phyloP scores from a whole-genome alignment of 2,888 invertebrate genomes.

The Miltochrista miniata region DNA sequence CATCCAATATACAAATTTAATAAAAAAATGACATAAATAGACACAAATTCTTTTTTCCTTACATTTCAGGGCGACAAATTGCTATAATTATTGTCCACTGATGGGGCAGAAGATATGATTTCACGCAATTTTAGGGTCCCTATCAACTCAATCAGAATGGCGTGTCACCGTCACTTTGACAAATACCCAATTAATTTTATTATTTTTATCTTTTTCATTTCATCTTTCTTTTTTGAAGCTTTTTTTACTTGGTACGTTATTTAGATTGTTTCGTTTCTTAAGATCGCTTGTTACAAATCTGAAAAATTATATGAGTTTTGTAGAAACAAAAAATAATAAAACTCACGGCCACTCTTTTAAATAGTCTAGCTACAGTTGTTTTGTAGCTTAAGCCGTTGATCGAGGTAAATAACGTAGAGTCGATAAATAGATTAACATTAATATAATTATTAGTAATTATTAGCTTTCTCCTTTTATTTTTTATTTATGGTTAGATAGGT shows the following conservation, averaged over 20 bases:
- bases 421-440: too few species aligned
- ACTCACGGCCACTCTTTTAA: too few species aligned
- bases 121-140: constrained; percentile 57
- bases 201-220: constrained; percentile 42
- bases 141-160: constrained; percentile 57
- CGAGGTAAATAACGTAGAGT: too few species aligned
- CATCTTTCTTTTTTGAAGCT: constrained; percentile 27
- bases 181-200: constrained; percentile 64
- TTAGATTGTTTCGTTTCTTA: background rate
- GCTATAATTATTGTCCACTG: constrained; percentile 66
- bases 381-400: too few species aligned
- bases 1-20: constrained; percentile 14
- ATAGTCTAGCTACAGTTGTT: too few species aligned
- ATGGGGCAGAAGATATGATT: constrained; percentile 53
- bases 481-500: too few species aligned
- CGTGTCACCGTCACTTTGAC: constrained; percentile 61
- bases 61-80: constrained; percentile 61
- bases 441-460: too few species aligned
- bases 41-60: constrained; percentile 29
- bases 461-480: too few species aligned
- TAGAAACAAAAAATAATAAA: too few species aligned
- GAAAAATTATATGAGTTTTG: too few species aligned
- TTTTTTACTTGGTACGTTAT: constrained; percentile 19
- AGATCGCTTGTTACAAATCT: too few species aligned
- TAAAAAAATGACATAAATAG: constrained; percentile 28